Evolutionary conservation across 2,797 vertebrate species (phyloP), one percentile per base, ranked within the genome.

Genomic region (Odontamblyopus lacepedii): DNA sequence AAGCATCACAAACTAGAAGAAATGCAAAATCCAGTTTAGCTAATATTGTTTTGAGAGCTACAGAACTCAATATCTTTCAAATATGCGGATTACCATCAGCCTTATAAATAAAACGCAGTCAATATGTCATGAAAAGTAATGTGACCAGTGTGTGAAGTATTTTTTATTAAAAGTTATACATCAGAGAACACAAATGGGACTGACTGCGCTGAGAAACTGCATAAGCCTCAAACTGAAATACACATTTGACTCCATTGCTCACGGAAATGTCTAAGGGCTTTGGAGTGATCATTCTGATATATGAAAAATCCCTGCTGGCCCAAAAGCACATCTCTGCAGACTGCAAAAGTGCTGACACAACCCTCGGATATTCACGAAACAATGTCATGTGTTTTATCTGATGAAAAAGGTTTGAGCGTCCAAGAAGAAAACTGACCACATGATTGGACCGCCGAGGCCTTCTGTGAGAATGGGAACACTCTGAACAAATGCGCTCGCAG

Each of bases 361-460:
- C 50, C 6, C 50, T 51, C 6, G 18, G 2, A 15, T 48, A 48
- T 48, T 48, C 51, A 55, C 51, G 5, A 66, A 30, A 26, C 18
- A 50, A 16, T 51, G 26, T 8, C 64, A 65, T 48, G 26, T 18
- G 38, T 51, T 66, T 66, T 66, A 66, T 66, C 44, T 27, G 63
- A 30, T 30, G 23, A 18, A 65, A 19, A 67, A 12, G 7, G 27
- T 67, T 19, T 55, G 48, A 32, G 18, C 26, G 0, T 38, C 13
- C 44, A 53, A 53, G 3, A 32, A 67, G 29, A 32, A 23, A 32
- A 32, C 27, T 27, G 26, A 12, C 48, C 3, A 4, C 50, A 32
- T 19, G 27, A 32, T 32, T 35, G 65, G 16, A 53, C 48, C 48
- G n/a, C 16, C 51, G 65, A 67, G 65, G 4, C 27, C 27, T 30